A percentile compares a stretch with the other conserved stretches of the same genome.
Evolutionary conservation across 2,797 vertebrate species (phyloP).

Genomic region (Pagetopsis macropterus): DNA sequence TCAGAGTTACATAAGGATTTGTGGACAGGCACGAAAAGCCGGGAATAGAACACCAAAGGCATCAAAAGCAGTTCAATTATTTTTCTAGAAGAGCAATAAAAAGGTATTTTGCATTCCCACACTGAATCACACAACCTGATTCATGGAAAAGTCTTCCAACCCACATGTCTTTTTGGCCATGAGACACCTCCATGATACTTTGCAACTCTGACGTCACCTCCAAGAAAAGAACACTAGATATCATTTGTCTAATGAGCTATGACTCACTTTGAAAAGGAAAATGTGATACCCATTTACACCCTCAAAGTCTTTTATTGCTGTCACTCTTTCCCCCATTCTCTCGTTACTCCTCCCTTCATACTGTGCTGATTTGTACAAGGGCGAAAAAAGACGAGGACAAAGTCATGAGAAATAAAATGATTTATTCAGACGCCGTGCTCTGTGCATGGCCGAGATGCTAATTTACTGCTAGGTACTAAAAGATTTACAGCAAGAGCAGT

Average conservation of each 20-base stretch:
- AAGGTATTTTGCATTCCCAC: constrained; percentile 59
- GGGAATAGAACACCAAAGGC: constrained; percentile 37
- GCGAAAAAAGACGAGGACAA: constrained; percentile 30
- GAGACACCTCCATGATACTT: constrained; percentile 35
- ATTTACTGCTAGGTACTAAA: constrained; percentile 30
- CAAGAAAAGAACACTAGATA: constrained; percentile 45
- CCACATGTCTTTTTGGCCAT: constrained; percentile 52
- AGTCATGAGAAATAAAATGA: constrained; percentile 53
- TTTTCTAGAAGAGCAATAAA: constrained; percentile 65
- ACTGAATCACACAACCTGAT: constrained; percentile 52
- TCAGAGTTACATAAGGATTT: constrained; percentile 55
- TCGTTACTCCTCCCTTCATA: background rate
- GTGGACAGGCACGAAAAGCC: constrained; percentile 24
- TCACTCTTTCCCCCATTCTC: constrained; percentile 13
- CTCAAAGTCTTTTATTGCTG: constrained; percentile 33
- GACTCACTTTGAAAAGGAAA: constrained; percentile 56
- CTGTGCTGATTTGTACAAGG: constrained; percentile 20
- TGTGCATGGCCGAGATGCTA: constrained; percentile 18
- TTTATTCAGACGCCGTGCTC: constrained; percentile 33
- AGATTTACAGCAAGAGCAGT: background rate
- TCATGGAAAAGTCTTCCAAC: constrained; percentile 56
- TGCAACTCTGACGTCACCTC: constrained; percentile 49
- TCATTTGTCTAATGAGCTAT: constrained; percentile 67
- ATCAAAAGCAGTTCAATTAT: constrained; percentile 57
- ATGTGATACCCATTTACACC: constrained; percentile 55